Evolutionary conservation across 2,888 invertebrate species (phyloP), one percentile per base, ranked within the genome.

Genomic region (Dromius quadrimaculatus): DNA sequence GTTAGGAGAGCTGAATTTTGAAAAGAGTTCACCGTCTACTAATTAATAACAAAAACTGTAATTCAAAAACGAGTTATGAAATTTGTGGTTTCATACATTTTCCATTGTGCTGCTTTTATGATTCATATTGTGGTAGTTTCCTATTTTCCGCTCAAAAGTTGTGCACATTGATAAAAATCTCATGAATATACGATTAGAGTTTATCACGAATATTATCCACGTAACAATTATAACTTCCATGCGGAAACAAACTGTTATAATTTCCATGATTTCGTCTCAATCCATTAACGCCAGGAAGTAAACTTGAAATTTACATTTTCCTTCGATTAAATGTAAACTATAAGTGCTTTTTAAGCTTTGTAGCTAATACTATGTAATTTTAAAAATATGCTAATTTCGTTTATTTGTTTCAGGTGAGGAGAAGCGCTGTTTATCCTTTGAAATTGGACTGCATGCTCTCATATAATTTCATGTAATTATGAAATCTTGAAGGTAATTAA

Each of bases 381-480:
- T 61, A 61, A 61, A 34, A 20, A 19, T 38, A 38, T 38, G 13
- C 38, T 61, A 61, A 61, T 61, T 17, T 0, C 9, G 19, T 34
- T 61, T 61, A 61, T 61, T 61, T 61, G 61, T 61, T 61, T 19
- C 61, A 61, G 61, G 61, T 61, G 13, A 38, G 32, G 57, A 19
- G 0, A n/a, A n/a, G n/a, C n/a, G n/a, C n/a, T n/a, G n/a, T n/a
- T n/a, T n/a, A n/a, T n/a, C n/a, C n/a, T n/a, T n/a, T n/a, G n/a
- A n/a, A n/a, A n/a, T n/a, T n/a, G n/a, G n/a, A n/a, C n/a, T n/a
- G n/a, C n/a, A n/a, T n/a, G n/a, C n/a, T n/a, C n/a, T n/a, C n/a
- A n/a, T n/a, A n/a, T n/a, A n/a, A n/a, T n/a, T n/a, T n/a, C n/a
- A n/a, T n/a, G n/a, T n/a, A n/a, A n/a, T n/a, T n/a, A n/a, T n/a